These are phyloP conservation scores for Cercopithecus mitis DNA, from an alignment of 2,797 vertebrate genomes.

Conservation along the genomic window DNA sequence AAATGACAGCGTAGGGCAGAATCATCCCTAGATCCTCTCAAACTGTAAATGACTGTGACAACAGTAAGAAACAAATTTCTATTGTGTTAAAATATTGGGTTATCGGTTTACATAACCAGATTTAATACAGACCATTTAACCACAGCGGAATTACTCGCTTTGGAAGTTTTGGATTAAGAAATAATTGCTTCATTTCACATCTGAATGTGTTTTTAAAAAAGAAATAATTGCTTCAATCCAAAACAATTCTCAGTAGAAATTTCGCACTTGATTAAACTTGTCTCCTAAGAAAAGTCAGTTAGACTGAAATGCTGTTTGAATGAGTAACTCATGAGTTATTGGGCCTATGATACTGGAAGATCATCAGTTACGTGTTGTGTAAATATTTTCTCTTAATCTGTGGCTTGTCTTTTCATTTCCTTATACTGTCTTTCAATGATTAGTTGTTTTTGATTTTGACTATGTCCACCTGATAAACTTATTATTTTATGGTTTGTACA, in stretches of 20 bases:
- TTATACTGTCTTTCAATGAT: neutral
- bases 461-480: neutral
- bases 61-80: neutral
- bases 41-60: neutral
- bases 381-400: neutral
- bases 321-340: neutral
- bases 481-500: neutral
- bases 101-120: neutral
- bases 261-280: neutral
- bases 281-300: neutral
- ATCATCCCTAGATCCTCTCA: neutral
- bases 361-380: neutral
- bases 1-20: neutral
- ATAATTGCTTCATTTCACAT: neutral
- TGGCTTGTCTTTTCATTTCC: too few species aligned
- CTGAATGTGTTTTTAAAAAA: neutral
- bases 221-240: neutral
- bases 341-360: neutral
- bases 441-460: neutral
- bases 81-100: neutral
- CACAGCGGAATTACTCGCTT: neutral
- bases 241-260: neutral
- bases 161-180: neutral
- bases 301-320: neutral
- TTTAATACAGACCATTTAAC: neutral